phyloP scores from a whole-genome alignment of 2,888 invertebrate species.

The Folsomia candida region DNA sequence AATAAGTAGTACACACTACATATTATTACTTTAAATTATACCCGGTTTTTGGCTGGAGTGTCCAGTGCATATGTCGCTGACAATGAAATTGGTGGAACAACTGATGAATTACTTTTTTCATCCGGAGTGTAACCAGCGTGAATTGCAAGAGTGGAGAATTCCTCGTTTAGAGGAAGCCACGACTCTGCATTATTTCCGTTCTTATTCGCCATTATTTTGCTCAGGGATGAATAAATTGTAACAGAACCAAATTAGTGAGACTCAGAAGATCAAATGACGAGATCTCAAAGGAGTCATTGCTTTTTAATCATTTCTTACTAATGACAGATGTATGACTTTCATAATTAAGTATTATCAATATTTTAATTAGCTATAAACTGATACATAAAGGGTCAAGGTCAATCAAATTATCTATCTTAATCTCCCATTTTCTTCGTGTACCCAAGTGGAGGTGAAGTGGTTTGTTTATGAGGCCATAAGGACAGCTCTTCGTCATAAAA shows the following conservation, averaged over 20 bases:
- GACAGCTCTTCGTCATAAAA: slow-evolving; percentile 61
- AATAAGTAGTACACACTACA: too few relatives aligned
- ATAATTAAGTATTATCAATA: too few relatives aligned
- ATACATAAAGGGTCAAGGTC: not conserved
- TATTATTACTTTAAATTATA: slow-evolving; percentile 55
- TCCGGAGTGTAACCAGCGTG: slow-evolving; percentile 88
- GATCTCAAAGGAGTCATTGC: too few relatives aligned
- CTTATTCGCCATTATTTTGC: too few relatives aligned
- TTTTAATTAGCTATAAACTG: too few relatives aligned
- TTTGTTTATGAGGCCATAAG: slow-evolving; percentile 60
- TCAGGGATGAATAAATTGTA: too few relatives aligned
- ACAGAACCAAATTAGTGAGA: too few relatives aligned
- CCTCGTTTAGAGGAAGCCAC: slow-evolving; percentile 53
- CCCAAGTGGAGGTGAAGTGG: not conserved
- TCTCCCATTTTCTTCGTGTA: not conserved
- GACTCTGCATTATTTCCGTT: not conserved
- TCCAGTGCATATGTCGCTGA: slow-evolving; percentile 90
- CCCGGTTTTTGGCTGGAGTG: slow-evolving; percentile 76
- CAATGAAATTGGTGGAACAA: slow-evolving; percentile 84
- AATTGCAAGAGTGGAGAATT: slow-evolving; percentile 86
- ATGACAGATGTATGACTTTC: too few relatives aligned
- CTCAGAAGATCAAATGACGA: too few relatives aligned
- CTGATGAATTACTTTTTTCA: slow-evolving; percentile 84
- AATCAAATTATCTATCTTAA: not conserved
- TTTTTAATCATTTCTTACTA: too few relatives aligned